phyloP scores from a whole-genome alignment of 2,113 vertebrate genomes.

The Stictonetta naevosa region DNA sequence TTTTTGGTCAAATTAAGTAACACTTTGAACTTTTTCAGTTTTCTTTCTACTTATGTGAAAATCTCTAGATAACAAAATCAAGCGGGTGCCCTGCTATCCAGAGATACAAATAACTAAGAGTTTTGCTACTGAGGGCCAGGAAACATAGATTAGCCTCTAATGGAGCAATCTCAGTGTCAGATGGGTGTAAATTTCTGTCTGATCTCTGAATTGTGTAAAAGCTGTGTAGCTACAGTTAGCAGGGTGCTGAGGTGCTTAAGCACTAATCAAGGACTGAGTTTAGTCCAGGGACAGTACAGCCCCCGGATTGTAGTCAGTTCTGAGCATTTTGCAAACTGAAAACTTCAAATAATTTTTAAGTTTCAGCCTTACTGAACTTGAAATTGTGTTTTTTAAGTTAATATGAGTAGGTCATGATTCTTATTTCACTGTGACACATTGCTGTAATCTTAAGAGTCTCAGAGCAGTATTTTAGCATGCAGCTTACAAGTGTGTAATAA shows the following conservation, averaged over 20 bases:
- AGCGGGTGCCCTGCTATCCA: not conserved
- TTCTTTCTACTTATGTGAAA: not conserved
- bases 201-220: not conserved
- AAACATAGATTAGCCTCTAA: not conserved
- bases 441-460: not conserved
- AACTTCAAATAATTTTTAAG: not conserved
- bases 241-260: not conserved
- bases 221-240: not conserved
- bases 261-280: not conserved
- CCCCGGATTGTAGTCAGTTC: accelerated
- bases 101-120: not conserved
- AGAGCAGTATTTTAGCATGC: not conserved
- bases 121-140: not conserved
- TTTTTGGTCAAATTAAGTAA: not conserved
- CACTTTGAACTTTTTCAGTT: not conserved
- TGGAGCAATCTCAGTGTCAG: not conserved
- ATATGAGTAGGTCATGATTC: not conserved
- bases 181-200: not conserved
- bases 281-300: not conserved
- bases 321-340: not conserved
- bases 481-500: not conserved
- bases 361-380: not conserved
- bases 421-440: not conserved
- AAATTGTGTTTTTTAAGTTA: not conserved
- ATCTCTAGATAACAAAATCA: not conserved